Percentiles rank a stretch among this genome's conserved stretches.
These are phyloP conservation scores for Pollicipes pollicipes DNA, from an alignment of 1,140 invertebrate genomes.

Conservation along the genomic window DNA sequence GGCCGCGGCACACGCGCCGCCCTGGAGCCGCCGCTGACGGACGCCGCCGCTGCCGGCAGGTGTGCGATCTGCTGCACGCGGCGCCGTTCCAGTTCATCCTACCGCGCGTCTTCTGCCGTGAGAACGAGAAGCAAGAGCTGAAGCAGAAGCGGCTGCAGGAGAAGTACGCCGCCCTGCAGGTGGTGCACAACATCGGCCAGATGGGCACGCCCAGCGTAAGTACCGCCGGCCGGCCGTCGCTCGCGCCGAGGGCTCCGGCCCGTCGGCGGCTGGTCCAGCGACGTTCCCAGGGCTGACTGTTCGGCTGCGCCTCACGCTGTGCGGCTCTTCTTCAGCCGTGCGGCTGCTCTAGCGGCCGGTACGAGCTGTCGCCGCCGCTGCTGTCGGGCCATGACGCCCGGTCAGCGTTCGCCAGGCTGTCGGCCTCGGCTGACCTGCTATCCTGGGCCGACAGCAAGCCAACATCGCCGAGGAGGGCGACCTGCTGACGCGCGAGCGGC, in stretches of 20 bases:
- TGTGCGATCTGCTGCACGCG: constrained; percentile 83
- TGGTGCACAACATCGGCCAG: constrained; percentile 90
- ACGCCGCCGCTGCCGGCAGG: constrained; percentile 81
- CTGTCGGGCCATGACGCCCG: no score
- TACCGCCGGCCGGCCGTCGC: background rate
- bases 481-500: constrained; percentile 80
- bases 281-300: no score
- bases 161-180: constrained; percentile 87
- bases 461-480: constrained; percentile 85
- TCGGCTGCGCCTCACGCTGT: no score
- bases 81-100: constrained; percentile 99
- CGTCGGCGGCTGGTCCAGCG: no score
- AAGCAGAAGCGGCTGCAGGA: constrained; percentile 89
- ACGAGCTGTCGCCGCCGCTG: no score
- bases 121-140: constrained; percentile 86
- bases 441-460: constrained; percentile 49
- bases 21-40: constrained; percentile 88
- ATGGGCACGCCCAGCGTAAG: constrained; percentile 70
- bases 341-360: no score
- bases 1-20: constrained; percentile 88
- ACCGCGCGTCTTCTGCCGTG: constrained; percentile 42
- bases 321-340: no score
- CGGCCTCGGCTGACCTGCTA: no score
- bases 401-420: no score
- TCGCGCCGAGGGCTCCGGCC: no score